A percentile compares a stretch with the other conserved stretches of the same genome.
These are phyloP conservation scores for Halcyon leucocephala DNA, from an alignment of 2,797 vertebrate species.

Conservation along the genomic window DNA sequence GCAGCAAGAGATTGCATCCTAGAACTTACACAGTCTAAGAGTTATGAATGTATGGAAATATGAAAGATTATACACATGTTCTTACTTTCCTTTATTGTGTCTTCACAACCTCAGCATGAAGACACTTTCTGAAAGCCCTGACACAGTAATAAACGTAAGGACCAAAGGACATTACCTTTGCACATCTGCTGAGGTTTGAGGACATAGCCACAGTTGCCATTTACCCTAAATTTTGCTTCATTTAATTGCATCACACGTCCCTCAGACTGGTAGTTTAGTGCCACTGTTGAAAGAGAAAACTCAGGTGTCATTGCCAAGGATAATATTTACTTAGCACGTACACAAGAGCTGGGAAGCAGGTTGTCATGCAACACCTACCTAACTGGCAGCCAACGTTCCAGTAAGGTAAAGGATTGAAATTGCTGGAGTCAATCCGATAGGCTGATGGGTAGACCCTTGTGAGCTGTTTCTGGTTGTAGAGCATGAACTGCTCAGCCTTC, in stretches of 20 bases:
- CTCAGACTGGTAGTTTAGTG: constrained; percentile 98
- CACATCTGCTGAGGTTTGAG: constrained; percentile 97
- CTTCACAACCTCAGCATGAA: background rate
- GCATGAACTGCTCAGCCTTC: constrained; percentile 90
- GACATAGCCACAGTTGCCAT: constrained; percentile 93
- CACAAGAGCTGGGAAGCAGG: background rate
- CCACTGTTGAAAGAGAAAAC: constrained; percentile 81
- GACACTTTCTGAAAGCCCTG: background rate
- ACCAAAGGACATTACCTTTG: constrained; percentile 84
- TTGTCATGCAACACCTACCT: constrained; percentile 79
- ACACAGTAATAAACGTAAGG: background rate
- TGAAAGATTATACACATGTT: background rate
- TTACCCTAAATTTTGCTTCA: constrained; percentile 94
- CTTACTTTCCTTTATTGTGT: background rate
- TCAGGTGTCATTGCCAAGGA: background rate
- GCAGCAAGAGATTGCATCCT: background rate
- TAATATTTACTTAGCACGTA: background rate
- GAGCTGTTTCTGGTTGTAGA: constrained; percentile 95
- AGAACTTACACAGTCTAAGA: background rate
- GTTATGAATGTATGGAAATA: background rate
- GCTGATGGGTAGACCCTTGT: constrained; percentile 96
- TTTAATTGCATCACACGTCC: constrained; percentile 98
- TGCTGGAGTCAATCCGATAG: constrained; percentile 97
- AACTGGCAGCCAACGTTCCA: constrained; percentile 97
- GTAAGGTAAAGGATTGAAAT: constrained; percentile 96